Evolutionary conservation across 2,113 vertebrate species (phyloP), one percentile per base, ranked within the genome.

Genomic region (Dissostichus mawsoni): DNA sequence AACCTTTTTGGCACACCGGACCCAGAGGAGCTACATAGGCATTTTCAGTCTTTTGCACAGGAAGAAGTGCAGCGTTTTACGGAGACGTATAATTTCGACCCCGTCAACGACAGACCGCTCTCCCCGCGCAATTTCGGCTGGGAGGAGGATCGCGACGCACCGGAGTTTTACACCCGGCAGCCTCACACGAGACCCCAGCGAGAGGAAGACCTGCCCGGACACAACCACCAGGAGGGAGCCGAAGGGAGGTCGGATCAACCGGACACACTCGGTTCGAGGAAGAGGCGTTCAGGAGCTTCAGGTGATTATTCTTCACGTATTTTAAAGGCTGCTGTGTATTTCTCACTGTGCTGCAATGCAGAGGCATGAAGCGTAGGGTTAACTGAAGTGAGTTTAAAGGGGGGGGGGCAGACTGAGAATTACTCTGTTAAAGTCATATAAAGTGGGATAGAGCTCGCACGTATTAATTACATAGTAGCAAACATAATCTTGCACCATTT

Each of bases 1-100:
- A 96, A 91, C 84, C 98, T 99, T 47, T 99, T 98, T 85, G 98
- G 98, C 18, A 91, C 91, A 68, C 93, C 95, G 64, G 95, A 98
- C 74, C 95, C 90, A 36, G 96, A 93, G 79, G 95, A 96, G 91
- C 73, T 95, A 23, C 94, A 78, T 80, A 93, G 93, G 86, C 94
- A 96, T 65, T 76, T 94, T 74, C 82, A 85, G 76, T 90, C 91
- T 8, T 80, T 94, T 68, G 78, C 89, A 79, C 87, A 78, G 76
- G 95, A 96, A 47, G 90, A 92, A 48, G 95, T 94, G 84, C 94
- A 90, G 78, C 89, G 90, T 23, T 95, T 94, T 77, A 91, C 66
- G 76, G 92, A 94, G 50, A 94, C 88, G 62, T 99, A 97, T 90
- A 96, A 97, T 87, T 99, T 95, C 83, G 97, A 99, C 66, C 97